These are phyloP conservation scores for Neodiprion fabricii DNA, from an alignment of 1,140 invertebrate genomes.

Conservation along the genomic window DNA sequence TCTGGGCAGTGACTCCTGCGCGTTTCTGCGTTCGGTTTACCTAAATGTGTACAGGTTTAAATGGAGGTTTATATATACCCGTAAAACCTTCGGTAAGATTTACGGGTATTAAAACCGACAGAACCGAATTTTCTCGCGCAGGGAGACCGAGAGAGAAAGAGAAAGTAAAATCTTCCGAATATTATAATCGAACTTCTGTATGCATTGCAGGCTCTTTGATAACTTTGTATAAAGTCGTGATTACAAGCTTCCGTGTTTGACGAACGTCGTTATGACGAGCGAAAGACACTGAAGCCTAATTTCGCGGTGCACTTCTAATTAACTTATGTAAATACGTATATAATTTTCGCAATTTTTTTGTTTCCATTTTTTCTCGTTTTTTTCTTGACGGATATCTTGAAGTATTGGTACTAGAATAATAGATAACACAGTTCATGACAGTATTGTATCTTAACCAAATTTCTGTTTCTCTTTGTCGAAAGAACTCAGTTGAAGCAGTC, in stretches of 20 bases:
- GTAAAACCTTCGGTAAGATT: background rate
- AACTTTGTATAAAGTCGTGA: background rate
- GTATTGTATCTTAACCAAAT: conserved; percentile 26
- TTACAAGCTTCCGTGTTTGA: background rate
- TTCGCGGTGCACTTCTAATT: background rate
- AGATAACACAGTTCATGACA: conserved; percentile 19
- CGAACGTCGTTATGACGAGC: background rate
- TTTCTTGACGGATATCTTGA: background rate
- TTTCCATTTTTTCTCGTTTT: conserved; percentile 8
- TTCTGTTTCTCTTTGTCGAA: conserved; percentile 10
- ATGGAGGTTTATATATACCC: background rate
- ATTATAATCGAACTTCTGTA: background rate
- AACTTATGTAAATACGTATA: conserved; percentile 1
- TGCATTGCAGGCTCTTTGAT: background rate
- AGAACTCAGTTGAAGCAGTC: background rate
- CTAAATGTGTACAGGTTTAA: background rate
- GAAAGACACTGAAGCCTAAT: too few species aligned
- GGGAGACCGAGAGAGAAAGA: background rate
- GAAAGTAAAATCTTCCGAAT: background rate
- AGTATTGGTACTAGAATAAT: conserved; percentile 22
- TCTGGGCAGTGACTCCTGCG: background rate
- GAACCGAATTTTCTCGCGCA: background rate
- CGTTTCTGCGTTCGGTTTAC: background rate
- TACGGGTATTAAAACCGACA: conserved; percentile 1
- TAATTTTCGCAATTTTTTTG: background rate